Evolutionary conservation across 2,888 invertebrate genomes (phyloP), one percentile per base, ranked within the genome.

Genomic region (Clunio marinus): DNA sequence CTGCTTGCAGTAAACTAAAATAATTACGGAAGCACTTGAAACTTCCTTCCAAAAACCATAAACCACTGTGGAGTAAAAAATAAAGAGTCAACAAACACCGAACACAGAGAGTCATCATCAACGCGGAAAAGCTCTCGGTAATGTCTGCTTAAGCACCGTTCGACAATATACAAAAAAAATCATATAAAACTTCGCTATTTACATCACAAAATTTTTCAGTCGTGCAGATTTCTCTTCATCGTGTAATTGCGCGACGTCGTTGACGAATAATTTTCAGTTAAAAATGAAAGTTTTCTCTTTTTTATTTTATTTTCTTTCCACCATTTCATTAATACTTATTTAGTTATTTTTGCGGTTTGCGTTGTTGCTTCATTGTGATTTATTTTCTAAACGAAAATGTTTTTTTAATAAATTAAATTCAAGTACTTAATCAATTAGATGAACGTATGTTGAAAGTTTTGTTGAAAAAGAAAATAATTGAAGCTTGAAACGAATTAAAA

Each of bases 191-290:
- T 4, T 27, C 25, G 2, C 10, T 57, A 57, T 27, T 27, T 57
- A 24, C 57, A 27, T 5, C 57, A 57, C 25, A 57, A 57, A 25
- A 57, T 57, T 57, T 27, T 20, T 27, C 57, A 25, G 20, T 57
- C 57, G 25, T 57, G 57, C 57, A 25, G 57, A 57, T 57, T 57
- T 57, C 57, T 57, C 57, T 57, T 57, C 57, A 22, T 27, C 57
- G 13, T 57, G 57, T 57, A 57, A 57, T 57, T 57, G 57, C 57
- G 25, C 27, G 57, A 57, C 57, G 24, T 41, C 41, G 41, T 41
- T 15, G 22, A 32, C 35, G 13, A 45, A 57, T 7, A 20, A 57
- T 25, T 27, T 57, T 57, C 25, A 20, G 22, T 57, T 25, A 57
- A 57, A 57, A 57, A 57, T 57, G 57, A 57, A 57, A 57, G 57